A percentile compares a stretch with the other conserved stretches of the same genome.
These are phyloP conservation scores for Carassius gibelio DNA, from an alignment of 2,113 vertebrate species.

Conservation along the genomic window DNA sequence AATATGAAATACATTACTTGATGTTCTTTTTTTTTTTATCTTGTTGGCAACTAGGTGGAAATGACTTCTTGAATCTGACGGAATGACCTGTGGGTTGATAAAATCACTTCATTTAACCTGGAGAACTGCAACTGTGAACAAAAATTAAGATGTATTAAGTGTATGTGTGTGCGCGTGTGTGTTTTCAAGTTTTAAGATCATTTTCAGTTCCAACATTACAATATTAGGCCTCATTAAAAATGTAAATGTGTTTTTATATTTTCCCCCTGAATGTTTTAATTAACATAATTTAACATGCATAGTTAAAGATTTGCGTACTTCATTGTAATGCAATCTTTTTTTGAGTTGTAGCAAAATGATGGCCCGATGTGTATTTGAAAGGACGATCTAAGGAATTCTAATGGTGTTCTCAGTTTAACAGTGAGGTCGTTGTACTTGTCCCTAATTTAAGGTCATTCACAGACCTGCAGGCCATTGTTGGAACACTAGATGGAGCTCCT, in stretches of 20 bases:
- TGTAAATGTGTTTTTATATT: too few relatives aligned
- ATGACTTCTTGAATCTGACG: slow-evolving; percentile 22
- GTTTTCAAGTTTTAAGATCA: neutral
- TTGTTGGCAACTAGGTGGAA: slow-evolving; percentile 27
- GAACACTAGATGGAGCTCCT: slow-evolving; percentile 33
- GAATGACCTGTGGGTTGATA: neutral
- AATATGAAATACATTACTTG: neutral
- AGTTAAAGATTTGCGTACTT: neutral
- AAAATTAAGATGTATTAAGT: neutral
- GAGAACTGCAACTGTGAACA: neutral
- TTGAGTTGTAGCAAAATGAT: too few relatives aligned
- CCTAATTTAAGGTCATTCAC: neutral
- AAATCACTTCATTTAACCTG: neutral
- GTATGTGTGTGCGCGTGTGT: too few relatives aligned
- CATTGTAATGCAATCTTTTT: too few relatives aligned
- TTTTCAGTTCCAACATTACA: neutral
- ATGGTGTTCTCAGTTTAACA: neutral
- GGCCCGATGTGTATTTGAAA: neutral
- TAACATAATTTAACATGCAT: too few relatives aligned
- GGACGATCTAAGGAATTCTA: neutral
- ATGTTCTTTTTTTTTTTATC: neutral
- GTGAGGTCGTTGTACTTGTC: neutral
- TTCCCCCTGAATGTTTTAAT: neutral
- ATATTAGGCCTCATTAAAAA: neutral
- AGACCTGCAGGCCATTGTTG: neutral